Base-by-base conservation (phyloP, 1,140 invertebrate species). In the Venturia canescens region DNA sequence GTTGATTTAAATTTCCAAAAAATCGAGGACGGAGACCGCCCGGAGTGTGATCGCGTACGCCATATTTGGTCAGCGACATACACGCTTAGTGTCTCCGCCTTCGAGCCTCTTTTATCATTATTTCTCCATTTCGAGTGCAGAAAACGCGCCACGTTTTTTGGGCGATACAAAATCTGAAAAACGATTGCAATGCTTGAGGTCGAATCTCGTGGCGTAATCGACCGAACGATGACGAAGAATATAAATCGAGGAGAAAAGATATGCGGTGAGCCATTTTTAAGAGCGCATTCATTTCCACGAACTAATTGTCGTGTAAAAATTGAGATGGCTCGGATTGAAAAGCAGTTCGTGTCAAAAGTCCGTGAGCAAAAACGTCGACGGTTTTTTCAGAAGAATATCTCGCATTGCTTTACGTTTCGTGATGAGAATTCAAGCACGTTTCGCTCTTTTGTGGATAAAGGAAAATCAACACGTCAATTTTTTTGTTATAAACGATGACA, bases 1-100 rank as follows among this genome's bases (percentile, higher is more conserved):
- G 66, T 18, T 69, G 66, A 69, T 69, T 69, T 69, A 69, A 69
- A 69, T 69, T 69, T 69, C 66, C 66, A 16, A 69, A 69, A 69
- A 69, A 69, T 69, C 29, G 21, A 69, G 66, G 66, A 69, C 66
- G 31, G 27, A 69, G 66, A 69, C 66, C 66, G 66, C 66, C 66
- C 27, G 66, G 29, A 15, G 66, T 69, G 66, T 29, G 66, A 69
- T 34, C 66, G 21, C 31, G 29, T 69, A 69, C 66, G 27, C 66
- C 66, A 69, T 69, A 69, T 31, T 69, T 69, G 66, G 66, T 23
- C 7, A 7, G 23, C 60, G 60, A 63, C 27, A n/a, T 69, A 69
- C 66, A 4, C 66, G 66, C 15, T 69, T 31, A 69, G 66, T 21
- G 31, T 15, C 1, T 6, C 13, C 18, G 29, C 31, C 21, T 29